Evolutionary conservation across 1,140 invertebrate species (phyloP), one percentile per base, ranked within the genome.

Genomic region (Delia radicum): DNA sequence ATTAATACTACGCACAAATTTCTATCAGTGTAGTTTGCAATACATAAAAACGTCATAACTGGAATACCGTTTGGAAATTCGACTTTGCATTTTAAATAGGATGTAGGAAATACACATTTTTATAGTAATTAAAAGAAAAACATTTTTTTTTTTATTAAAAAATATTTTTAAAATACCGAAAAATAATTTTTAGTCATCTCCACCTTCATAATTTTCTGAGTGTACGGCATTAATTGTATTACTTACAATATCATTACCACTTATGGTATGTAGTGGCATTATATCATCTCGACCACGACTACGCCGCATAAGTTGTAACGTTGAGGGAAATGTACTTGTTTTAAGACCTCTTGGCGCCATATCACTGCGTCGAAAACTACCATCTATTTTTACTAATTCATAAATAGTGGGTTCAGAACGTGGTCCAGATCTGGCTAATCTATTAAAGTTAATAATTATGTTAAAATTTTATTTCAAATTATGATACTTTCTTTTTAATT

Each of bases 341-440:
- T 80, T 82, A 0, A 81, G 79, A 24, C 84, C 81, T 1, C 82
- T 81, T 3, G 84, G 86, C 1, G 89, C 89, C 7, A 81, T 81
- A 79, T 90, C 89, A 3, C 89, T 87, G 75, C 87, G 87, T 8
- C 89, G 81, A 33, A 90, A 85, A 2, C 87, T 87, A 1, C 89
- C 89, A 78, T 90, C 87, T 18, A 90, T 85, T 77, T 90, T 89
- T 18, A 93, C 91, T 5, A 90, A 85, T 77, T 94, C 90, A 81
- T 93, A 94, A 55, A 91, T 87, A 0, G 88, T 87, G 6, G 90
- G 88, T 77, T 93, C 92, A 0, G 90, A 90, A 3, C 92, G 88
- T 3, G 91, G 90, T 18, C 89, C 88, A 0, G 90, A 88, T 55
- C 91, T 88, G 77, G 89, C 89, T 80, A 95, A 88, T 31, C 92